Conservation (phyloP, 2,113 vertebrate genomes). For the Aythya baeri region DNA sequence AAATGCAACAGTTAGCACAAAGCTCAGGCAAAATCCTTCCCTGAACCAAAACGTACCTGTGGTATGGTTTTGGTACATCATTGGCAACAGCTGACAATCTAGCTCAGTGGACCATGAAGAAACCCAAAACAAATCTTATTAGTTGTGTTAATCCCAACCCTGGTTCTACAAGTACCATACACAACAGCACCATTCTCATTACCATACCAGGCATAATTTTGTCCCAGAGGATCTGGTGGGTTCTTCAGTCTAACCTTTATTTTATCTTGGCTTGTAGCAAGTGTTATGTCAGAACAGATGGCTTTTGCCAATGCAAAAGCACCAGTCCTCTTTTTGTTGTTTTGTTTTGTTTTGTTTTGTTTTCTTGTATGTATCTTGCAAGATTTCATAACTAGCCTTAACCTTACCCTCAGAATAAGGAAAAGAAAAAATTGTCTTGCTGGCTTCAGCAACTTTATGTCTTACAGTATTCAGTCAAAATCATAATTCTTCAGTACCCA, state of each 20-base stretch:
- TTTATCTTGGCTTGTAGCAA: neutral
- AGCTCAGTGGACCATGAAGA: neutral
- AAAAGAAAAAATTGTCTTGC: neutral
- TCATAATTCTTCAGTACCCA: neutral
- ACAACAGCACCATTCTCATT: neutral
- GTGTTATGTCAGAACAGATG: neutral
- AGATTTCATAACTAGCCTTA: neutral
- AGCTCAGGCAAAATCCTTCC: neutral
- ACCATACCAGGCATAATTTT: neutral
- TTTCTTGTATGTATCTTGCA: neutral
- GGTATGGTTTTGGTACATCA: neutral
- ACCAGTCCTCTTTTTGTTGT: neutral
- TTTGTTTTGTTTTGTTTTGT: neutral
- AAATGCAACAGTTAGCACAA: neutral
- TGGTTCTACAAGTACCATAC: neutral
- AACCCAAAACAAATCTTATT: neutral
- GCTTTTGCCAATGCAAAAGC: neutral
- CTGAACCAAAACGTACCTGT: neutral
- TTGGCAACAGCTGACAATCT: neutral
- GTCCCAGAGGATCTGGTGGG: neutral
- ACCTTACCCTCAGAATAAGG: neutral
- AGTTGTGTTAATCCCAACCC: neutral
- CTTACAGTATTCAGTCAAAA: neutral
- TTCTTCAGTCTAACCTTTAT: neutral
- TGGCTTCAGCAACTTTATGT: neutral